phyloP scores from a whole-genome alignment of 1,140 invertebrate genomes.

The Listronotus oregonensis region DNA sequence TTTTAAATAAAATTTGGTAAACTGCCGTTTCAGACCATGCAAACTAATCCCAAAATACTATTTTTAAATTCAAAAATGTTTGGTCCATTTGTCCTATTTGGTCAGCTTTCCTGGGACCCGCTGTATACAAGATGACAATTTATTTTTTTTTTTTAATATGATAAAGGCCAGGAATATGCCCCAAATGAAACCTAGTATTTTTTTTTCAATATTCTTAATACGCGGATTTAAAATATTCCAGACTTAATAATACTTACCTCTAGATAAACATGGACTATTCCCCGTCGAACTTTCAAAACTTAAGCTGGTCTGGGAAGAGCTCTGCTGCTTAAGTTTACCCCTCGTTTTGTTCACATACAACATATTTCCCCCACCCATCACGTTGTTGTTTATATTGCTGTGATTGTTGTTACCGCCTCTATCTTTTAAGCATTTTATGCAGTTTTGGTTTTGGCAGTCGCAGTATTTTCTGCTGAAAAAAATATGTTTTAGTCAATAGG shows the following conservation, averaged over 20 bases:
- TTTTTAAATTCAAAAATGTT: no score
- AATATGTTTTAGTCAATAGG: neutral
- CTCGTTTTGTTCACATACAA: conserved; percentile 58
- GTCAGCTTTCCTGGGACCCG: no score
- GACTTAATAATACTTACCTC: conserved; percentile 56
- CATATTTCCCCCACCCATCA: conserved; percentile 49
- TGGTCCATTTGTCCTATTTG: no score
- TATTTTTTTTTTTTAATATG: no score
- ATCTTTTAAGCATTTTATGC: conserved; percentile 45
- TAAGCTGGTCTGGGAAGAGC: conserved; percentile 67
- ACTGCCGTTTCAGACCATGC: no score
- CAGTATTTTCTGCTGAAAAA: conserved; percentile 34
- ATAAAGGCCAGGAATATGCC: no score
- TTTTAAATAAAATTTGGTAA: no score
- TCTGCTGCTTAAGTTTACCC: conserved; percentile 63
- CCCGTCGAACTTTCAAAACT: conserved; percentile 63
- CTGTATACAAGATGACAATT: no score
- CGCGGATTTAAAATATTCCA: no score
- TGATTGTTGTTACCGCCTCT: conserved; percentile 49
- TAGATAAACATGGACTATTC: conserved; percentile 65
- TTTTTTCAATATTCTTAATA: no score
- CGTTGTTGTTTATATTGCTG: conserved; percentile 49
- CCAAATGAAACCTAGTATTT: no score
- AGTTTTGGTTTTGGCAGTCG: conserved; percentile 47
- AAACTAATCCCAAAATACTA: no score